A percentile compares a stretch with the other conserved stretches of the same genome.
phyloP scores from a whole-genome alignment of 2,888 invertebrate species.

The Watsonalla binaria region DNA sequence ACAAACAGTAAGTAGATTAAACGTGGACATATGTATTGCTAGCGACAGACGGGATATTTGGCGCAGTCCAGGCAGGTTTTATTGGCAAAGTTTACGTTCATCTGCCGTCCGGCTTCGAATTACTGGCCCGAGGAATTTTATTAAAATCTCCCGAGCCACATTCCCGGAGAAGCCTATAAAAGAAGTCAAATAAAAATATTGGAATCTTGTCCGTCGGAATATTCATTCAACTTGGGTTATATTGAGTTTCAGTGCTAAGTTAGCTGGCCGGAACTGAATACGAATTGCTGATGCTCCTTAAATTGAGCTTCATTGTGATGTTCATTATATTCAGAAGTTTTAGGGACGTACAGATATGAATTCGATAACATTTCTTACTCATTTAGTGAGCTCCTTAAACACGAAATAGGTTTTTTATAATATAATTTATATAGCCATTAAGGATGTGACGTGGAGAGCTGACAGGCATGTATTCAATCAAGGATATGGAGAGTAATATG shows the following conservation, averaged over 20 bases:
- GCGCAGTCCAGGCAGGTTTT: slow-evolving; percentile 5
- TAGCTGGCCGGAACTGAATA: neutral
- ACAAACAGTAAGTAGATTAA: too few species aligned
- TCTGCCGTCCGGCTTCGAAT: slow-evolving; percentile 7
- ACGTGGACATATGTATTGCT: neutral
- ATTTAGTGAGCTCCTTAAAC: too few species aligned
- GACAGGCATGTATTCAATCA: too few species aligned
- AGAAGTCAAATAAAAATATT: slow-evolving; percentile 1
- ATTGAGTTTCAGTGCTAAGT: neutral
- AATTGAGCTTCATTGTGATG: neutral
- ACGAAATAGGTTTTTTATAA: too few species aligned
- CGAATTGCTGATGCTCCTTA: neutral
- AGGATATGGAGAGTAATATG: too few species aligned
- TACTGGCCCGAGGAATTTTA: slow-evolving; percentile 1
- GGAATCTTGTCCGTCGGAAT: neutral
- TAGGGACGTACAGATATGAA: too few species aligned
- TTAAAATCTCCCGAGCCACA: neutral
- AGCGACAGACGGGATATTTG: neutral
- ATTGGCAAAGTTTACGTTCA: slow-evolving; percentile 25
- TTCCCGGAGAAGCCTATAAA: neutral
- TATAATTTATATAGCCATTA: too few species aligned
- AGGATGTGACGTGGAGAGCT: too few species aligned
- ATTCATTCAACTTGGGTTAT: neutral
- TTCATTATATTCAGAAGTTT: neutral
- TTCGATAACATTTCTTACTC: too few species aligned